Evolutionary conservation across 2,888 invertebrate genomes (phyloP), one percentile per base, ranked within the genome.

Genomic region (Andrena flavipes): DNA sequence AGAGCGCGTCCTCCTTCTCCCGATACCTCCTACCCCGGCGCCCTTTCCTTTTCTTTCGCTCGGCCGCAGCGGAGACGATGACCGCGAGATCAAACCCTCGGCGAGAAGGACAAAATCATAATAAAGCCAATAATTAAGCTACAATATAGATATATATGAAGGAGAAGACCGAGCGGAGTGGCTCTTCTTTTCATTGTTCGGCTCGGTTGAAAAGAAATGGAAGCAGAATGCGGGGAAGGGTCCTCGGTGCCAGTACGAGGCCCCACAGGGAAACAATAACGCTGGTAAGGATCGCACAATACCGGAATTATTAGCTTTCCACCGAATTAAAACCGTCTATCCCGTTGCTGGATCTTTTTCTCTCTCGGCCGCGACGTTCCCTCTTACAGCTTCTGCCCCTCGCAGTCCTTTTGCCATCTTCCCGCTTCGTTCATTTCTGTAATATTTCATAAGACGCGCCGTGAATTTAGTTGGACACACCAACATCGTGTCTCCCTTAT

Each of bases 51-150:
- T 23, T 48, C 54, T 48, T 51, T 62, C 42, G 26, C 63, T 63
- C 54, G 65, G 64, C 8, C 13, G 59, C 69, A 4, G 48, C 35
- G n/a, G 48, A 75, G 71, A 75, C 74, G 78, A 60, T 76, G 69
- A 56, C 80, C 60, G 68, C 76, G 62, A 79, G 76, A 86, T 84
- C 84, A 78, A 68, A 80, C 86, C 87, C 85, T 83, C 82, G 82
- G 86, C 76, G 87, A 80, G 89, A 87, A 90, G 90, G 91, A 91
- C 90, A 89, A 91, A 92, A 91, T 92, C 88, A 92, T 92, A 92
- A 92, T 92, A 92, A 92, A 91, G 91, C 90, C 91, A 92, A 92
- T 93, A 93, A 93, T 93, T 92, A 92, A 92, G 90, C 86, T 85
- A 88, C 89, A 67, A 79, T 88, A 77, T 78, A 78, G 76, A 76